Percentiles rank a stretch among this genome's conserved stretches.
Evolutionary conservation across 2,888 invertebrate genomes (phyloP).

Genomic region (Tetramorium bicarinatum): DNA sequence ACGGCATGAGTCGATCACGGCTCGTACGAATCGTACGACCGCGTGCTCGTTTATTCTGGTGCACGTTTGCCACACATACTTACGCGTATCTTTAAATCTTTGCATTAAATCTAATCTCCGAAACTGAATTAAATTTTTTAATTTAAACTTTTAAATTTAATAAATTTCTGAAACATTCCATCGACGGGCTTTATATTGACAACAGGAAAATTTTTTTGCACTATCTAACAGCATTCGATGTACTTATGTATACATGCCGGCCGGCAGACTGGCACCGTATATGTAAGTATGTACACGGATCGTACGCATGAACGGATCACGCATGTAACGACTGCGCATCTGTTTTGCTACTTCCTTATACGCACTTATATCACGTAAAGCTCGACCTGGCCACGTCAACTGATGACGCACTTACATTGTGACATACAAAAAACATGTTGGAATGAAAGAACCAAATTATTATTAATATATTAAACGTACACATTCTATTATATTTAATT

Average conservation of each 20-base stretch:
- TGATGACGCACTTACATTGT: slow-evolving; percentile 34
- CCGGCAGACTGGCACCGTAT: background rate
- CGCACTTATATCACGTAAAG: slow-evolving; percentile 1
- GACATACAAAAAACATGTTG: background rate
- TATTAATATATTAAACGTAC: background rate
- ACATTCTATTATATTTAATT: background rate
- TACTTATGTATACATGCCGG: background rate
- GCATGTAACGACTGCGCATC: background rate
- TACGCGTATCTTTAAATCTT: background rate
- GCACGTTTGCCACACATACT: background rate
- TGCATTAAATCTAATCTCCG: background rate
- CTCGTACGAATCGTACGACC: slow-evolving; percentile 47
- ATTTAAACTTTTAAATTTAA: background rate
- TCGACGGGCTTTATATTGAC: background rate
- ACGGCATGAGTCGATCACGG: background rate
- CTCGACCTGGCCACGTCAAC: background rate
- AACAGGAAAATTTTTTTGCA: background rate
- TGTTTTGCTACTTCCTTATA: slow-evolving; percentile 12
- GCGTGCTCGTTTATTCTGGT: background rate
- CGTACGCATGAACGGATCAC: background rate
- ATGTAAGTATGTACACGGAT: background rate
- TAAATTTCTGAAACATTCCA: background rate
- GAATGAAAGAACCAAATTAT: background rate
- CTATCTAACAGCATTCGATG: background rate
- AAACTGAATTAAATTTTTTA: background rate